Conservation (phyloP, 2,113 vertebrate genomes). For the Shinisaurus crocodilurus region DNA sequence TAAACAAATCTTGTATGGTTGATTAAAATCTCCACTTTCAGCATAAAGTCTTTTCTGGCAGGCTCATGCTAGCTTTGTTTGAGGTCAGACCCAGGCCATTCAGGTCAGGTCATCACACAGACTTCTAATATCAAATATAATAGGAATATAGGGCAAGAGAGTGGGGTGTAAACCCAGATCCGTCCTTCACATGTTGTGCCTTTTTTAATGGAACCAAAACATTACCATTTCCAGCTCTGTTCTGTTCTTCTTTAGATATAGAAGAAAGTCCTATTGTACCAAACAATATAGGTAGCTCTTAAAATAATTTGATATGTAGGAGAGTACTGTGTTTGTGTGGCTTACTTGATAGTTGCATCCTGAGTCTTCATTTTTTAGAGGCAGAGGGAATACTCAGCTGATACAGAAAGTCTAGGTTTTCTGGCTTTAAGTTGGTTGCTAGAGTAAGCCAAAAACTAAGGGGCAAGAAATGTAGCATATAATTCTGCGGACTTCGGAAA, state of each 20-base stretch:
- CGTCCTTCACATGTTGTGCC: background rate
- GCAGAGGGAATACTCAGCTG: constrained; percentile 7
- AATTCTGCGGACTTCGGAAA: constrained; percentile 72
- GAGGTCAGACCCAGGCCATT: background rate
- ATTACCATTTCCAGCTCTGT: background rate
- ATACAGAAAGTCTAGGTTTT: background rate
- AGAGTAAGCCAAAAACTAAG: constrained; percentile 53
- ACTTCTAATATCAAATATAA: background rate
- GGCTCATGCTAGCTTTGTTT: background rate
- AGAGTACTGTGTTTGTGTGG: constrained; percentile 1
- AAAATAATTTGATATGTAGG: constrained; percentile 21
- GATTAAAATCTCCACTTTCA: background rate
- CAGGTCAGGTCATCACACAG: background rate
- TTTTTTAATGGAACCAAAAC: background rate
- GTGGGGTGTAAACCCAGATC: background rate
- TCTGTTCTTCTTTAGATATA: background rate
- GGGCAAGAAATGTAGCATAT: constrained; percentile 60
- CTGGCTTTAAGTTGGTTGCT: constrained; percentile 39
- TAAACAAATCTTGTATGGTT: background rate
- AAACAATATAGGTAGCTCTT: constrained; percentile 38
- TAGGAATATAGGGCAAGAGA: background rate
- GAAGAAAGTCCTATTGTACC: constrained; percentile 5
- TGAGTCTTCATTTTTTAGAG: constrained; percentile 20
- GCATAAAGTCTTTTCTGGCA: background rate
- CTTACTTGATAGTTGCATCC: constrained; percentile 37